Evolutionary conservation across 1,140 invertebrate species (phyloP), one percentile per base, ranked within the genome.

Genomic region (Campoletis sonorensis): DNA sequence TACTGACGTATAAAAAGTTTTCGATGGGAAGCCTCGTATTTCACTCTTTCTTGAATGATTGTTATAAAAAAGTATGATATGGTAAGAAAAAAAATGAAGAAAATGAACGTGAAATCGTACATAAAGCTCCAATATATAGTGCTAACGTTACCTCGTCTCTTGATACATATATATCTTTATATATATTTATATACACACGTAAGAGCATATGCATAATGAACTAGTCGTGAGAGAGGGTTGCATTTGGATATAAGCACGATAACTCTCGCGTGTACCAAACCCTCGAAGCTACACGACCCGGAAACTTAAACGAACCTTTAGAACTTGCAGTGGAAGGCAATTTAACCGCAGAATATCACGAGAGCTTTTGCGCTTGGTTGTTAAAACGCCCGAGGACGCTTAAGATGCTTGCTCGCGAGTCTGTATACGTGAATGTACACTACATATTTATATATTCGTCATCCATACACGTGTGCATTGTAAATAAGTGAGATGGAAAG

Each of bases 291-390:
- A 81, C 84, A 64, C 30, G 86, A 87, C 86, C 85, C 83, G 86
- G 85, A 87, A 85, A 86, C 78, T 87, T 88, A 82, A 80, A 84
- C 82, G 81, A 87, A 85, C 82, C 85, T 82, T 86, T 81, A 84
- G 72, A 85, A 82, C 73, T 84, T 72, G 67, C 27, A 26, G 40
- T 40, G 70, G 70, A 77, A 83, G 83, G 84, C 83, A 85, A 86
- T 86, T 86, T 81, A 76, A 58, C 78, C 70, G 82, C 67, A 51
- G 40, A 61, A 77, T 64, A 77, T 61, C 26, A 77, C 51, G 73
- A 5, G 51, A 77, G 73, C 51, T 61, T 61, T 54, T 27, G 51
- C 54, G 73, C 21, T 58, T 18, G 40, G 26, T 11, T 21, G 33
- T n/a, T 54, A 37, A 77, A 77, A 37, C 73, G 73, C 73, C 54